Evolutionary conservation across 2,888 invertebrate species (phyloP), one percentile per base, ranked within the genome.

Genomic region (Diaprepes abbreviatus): DNA sequence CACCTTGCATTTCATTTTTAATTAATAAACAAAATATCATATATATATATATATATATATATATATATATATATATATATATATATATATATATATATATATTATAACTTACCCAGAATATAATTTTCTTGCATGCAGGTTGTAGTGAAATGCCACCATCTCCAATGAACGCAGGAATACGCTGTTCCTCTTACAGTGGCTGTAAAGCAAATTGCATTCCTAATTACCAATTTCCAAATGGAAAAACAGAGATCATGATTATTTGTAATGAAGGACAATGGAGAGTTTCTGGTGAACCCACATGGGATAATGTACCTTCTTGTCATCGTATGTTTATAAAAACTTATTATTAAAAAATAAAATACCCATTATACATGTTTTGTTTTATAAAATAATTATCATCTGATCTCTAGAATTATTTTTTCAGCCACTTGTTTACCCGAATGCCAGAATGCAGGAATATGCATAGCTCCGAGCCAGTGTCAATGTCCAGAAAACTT

Each of bases 391-490:
- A n/a, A n/a, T n/a, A n/a, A n/a, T n/a, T n/a, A n/a, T n/a, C n/a
- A n/a, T n/a, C n/a, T n/a, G n/a, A n/a, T n/a, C n/a, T n/a, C n/a
- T n/a, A n/a, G n/a, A n/a, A n/a, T n/a, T n/a, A n/a, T n/a, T n/a
- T 50, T 85, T 84, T n/a, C 81, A 94, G 95, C 93, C 0, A 86
- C 89, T 74, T 96, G 96, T 80, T 81, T 87, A 16, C 92, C 92
- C 0, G 85, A 87, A 0, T 96, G 96, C 82, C 86, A 90, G 79
- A 94, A 96, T 83, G 91, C 89, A 60, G 96, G 96, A 0, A 90
- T 92, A 55, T 96, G 96, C 79, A 81, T 92, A 2, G 87, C 87
- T 21, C 91, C 92, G 0, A 91, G 93, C 79, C 85, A 89, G 0
- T 96, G 96, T 79, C 84, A 89, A 38, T 96, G 96, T 77, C 88